Percentiles rank a stretch among this genome's conserved stretches.
Conservation (phyloP, 2,888 invertebrate genomes). For the Thecophora atra region DNA sequence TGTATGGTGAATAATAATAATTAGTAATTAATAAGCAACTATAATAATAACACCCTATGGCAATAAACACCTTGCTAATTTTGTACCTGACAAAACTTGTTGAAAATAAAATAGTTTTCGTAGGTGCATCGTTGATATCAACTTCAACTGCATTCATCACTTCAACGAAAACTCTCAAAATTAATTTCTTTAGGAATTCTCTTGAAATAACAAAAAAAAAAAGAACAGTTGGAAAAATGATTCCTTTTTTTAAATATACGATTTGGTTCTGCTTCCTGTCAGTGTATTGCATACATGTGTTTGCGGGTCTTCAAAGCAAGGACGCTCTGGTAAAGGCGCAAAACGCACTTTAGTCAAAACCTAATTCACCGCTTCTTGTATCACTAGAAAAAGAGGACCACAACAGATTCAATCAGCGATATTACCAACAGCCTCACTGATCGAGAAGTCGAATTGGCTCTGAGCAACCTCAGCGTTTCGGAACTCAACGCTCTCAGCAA, state of each 20-base stretch:
- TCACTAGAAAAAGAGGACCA: neutral
- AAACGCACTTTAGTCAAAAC: neutral
- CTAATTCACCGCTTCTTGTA: neutral
- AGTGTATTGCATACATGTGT: slow-evolving; percentile 13
- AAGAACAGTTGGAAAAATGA: slow-evolving; percentile 37
- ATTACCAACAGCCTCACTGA: slow-evolving; percentile 53
- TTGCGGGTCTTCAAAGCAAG: slow-evolving; percentile 22
- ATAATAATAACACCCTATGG: too few species aligned
- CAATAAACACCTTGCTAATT: too few species aligned
- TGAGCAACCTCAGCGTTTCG: slow-evolving; percentile 54
- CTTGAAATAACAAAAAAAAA: slow-evolving; percentile 18
- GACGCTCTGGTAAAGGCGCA: slow-evolving; percentile 23
- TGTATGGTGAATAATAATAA: too few species aligned
- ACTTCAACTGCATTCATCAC: neutral
- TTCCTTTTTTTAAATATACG: slow-evolving; percentile 39
- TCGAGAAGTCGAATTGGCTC: slow-evolving; percentile 55
- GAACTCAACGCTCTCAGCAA: slow-evolving; percentile 55
- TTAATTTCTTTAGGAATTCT: slow-evolving; percentile 19
- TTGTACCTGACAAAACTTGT: slow-evolving; percentile 20
- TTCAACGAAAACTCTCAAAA: too few species aligned
- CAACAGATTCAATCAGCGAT: slow-evolving; percentile 42
- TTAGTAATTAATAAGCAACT: too few species aligned
- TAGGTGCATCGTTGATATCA: neutral
- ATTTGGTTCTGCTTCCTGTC: slow-evolving; percentile 35
- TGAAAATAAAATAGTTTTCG: neutral